Conservation (phyloP, 2,888 invertebrate species). For the Parelbella ahira region DNA sequence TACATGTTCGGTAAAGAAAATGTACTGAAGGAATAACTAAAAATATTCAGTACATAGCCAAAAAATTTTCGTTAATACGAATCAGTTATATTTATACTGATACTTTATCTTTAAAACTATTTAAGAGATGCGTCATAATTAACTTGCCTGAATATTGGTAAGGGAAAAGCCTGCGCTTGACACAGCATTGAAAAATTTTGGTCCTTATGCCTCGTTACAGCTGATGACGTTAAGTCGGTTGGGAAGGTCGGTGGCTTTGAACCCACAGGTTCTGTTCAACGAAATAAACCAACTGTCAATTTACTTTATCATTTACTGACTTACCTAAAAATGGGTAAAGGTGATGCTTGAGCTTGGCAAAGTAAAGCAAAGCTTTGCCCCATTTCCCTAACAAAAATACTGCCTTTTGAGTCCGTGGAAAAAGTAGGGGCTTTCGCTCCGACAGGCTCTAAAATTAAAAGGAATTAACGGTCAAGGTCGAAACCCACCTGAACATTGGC, state of each 20-base stretch:
- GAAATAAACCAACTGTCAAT: conserved; percentile 36
- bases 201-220: conserved; percentile 77
- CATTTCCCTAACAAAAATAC: conserved; percentile 80
- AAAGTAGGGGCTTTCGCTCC: conserved; percentile 83
- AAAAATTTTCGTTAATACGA: not conserved
- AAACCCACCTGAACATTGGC: conserved; percentile 84
- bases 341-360: conserved; percentile 83
- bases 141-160: conserved; percentile 86
- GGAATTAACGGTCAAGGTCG: conserved; percentile 25
- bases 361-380: conserved; percentile 82
- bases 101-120: conserved; percentile 4
- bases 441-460: conserved; percentile 78
- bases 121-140: not conserved
- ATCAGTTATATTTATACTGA: conserved; percentile 13
- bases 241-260: conserved; percentile 82
- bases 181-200: conserved; percentile 83
- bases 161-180: conserved; percentile 86
- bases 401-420: conserved; percentile 82
- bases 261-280: conserved; percentile 81
- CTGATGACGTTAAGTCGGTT: conserved; percentile 80
- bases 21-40: not conserved
- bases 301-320: conserved; percentile 31
- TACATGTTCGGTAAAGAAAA: too few relatives aligned
- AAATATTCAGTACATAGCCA: too few relatives aligned
- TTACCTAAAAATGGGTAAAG: conserved; percentile 84